Conservation (phyloP, 2,888 invertebrate species). For the Rosalia funebris region DNA sequence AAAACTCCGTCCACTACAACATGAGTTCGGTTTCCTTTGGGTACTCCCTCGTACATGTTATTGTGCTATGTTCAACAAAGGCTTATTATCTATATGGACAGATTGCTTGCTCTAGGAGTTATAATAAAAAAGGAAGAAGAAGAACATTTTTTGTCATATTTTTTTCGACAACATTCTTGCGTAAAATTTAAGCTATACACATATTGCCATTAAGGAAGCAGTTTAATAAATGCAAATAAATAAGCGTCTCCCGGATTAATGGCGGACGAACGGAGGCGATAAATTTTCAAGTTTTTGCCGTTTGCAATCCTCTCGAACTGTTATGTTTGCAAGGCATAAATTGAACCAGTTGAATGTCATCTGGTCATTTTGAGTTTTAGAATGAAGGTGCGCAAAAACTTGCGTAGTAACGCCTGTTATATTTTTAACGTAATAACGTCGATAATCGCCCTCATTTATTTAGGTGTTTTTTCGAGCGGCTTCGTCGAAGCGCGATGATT, state of each 20-base stretch:
- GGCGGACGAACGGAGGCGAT: slow-evolving; percentile 27
- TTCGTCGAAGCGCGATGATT: slow-evolving; percentile 33
- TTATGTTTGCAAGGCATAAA: slow-evolving; percentile 40
- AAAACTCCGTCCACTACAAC: too few relatives aligned
- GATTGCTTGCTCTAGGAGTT: too few relatives aligned
- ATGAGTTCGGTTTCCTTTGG: too few relatives aligned
- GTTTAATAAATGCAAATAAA: neutral
- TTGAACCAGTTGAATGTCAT: slow-evolving; percentile 36
- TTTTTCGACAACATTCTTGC: too few relatives aligned
- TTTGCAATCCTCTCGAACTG: slow-evolving; percentile 36
- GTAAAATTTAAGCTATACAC: too few relatives aligned
- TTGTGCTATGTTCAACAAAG: too few relatives aligned
- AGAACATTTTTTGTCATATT: neutral
- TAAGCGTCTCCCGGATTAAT: neutral
- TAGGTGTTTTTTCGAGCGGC: slow-evolving; percentile 22
- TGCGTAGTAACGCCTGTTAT: slow-evolving; percentile 23
- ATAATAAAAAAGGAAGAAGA: neutral
- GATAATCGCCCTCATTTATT: slow-evolving; percentile 41
- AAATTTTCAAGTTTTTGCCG: slow-evolving; percentile 41
- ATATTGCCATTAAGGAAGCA: neutral
- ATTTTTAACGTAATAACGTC: slow-evolving; percentile 36
- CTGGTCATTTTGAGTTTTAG: slow-evolving; percentile 36
- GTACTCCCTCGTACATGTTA: too few relatives aligned
- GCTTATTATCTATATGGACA: too few relatives aligned
- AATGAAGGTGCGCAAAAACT: slow-evolving; percentile 31